Percentiles rank a stretch among this genome's conserved stretches.
Conservation (phyloP, 2,797 vertebrate species). For the Poecile montanus region DNA sequence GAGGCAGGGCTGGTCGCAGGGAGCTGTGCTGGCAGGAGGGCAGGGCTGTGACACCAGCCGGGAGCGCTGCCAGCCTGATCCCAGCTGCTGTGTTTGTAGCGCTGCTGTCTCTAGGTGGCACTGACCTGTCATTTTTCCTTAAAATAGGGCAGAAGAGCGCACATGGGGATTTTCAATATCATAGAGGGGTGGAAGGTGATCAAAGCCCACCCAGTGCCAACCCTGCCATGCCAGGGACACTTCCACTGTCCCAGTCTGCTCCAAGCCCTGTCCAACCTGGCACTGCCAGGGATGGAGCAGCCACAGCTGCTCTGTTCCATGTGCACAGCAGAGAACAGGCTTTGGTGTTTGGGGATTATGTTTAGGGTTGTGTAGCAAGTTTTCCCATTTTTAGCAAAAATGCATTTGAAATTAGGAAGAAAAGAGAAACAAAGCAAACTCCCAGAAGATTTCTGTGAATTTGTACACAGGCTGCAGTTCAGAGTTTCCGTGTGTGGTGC, state of each 20-base stretch:
- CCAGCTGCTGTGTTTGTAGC: rapidly evolving
- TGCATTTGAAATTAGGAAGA: not conserved
- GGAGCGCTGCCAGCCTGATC: not conserved
- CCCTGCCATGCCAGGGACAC: not conserved
- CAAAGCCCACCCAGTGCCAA: not conserved
- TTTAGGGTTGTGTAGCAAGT: not conserved
- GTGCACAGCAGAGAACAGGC: not conserved
- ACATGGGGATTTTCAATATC: rapidly evolving
- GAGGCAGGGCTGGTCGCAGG: not conserved
- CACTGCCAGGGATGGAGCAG: not conserved
- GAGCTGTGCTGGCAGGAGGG: not conserved
- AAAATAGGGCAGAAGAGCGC: not conserved
- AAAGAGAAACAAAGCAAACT: not conserved
- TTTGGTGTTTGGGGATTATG: not conserved
- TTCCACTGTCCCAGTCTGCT: not conserved
- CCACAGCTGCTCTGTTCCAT: not conserved
- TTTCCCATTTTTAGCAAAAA: not conserved
- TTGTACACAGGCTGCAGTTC: not conserved
- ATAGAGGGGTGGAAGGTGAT: rapidly evolving
- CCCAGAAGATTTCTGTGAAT: not conserved
- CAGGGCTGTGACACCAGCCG: not conserved
- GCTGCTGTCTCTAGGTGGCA: constrained; percentile 63
- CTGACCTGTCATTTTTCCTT: constrained; percentile 25
- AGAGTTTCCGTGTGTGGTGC: not conserved
- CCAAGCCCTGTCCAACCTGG: rapidly evolving